Percentiles rank a stretch among this genome's conserved stretches.
Evolutionary conservation across 2,888 invertebrate genomes (phyloP).

Genomic region (Euspilapteryx auroguttella): DNA sequence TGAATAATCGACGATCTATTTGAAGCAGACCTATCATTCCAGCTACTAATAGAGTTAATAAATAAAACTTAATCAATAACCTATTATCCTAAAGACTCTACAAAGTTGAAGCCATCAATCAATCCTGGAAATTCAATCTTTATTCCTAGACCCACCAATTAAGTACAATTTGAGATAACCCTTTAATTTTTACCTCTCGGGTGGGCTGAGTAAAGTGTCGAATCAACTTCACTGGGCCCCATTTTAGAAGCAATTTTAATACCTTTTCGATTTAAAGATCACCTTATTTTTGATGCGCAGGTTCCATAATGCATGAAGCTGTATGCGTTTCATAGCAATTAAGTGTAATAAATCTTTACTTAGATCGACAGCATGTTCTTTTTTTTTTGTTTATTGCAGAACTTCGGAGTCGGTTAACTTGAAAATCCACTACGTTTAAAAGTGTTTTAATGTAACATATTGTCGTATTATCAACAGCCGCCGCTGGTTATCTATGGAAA

Average conservation of each 20-base stretch:
- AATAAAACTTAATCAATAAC: conserved; percentile 25
- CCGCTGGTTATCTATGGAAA: conserved; percentile 44
- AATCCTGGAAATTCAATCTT: conserved; percentile 50
- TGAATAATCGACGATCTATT: too few species aligned
- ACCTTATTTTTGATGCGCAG: too few species aligned
- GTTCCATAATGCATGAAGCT: conserved; percentile 55
- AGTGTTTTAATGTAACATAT: too few species aligned
- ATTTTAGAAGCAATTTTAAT: too few species aligned
- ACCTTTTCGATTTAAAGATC: too few species aligned
- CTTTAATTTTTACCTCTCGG: conserved; percentile 53
- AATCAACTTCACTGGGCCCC: too few species aligned
- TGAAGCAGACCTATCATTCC: too few species aligned
- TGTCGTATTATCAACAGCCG: too few species aligned
- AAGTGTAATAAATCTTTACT: conserved; percentile 51
- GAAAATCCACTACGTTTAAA: too few species aligned
- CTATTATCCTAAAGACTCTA: conserved; percentile 22
- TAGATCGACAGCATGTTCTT: conserved; percentile 42
- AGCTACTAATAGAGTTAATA: conserved; percentile 15
- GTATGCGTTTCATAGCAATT: conserved; percentile 42
- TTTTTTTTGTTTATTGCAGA: too few species aligned
- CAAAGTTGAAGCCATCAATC: conserved; percentile 42
- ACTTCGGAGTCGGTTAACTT: too few species aligned
- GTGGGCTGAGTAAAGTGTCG: too few species aligned
- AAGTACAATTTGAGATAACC: conserved; percentile 56
- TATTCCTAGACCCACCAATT: conserved; percentile 51